Evolutionary conservation across 1,140 invertebrate genomes (phyloP).

Genomic region (Listronotus bonariensis): DNA sequence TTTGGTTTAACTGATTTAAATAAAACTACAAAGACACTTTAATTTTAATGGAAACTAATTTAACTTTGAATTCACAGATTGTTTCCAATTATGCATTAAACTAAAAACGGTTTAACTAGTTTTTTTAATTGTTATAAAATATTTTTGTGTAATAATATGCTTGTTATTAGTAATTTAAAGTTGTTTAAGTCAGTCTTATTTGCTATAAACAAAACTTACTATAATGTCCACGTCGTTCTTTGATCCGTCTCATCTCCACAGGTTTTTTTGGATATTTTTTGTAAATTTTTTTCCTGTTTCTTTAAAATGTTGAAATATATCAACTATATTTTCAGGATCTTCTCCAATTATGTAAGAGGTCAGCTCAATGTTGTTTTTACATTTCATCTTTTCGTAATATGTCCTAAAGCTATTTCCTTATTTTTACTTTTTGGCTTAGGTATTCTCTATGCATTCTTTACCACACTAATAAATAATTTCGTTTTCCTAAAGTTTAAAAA

Average conservation of each 20-base stretch:
- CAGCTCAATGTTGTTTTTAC: conserved; percentile 20
- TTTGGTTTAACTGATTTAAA: no score
- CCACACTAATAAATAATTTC: not conserved
- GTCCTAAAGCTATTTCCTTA: conserved; percentile 3
- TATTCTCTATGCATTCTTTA: conserved; percentile 10
- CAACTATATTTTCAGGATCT: conserved; percentile 23
- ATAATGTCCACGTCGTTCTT: not conserved
- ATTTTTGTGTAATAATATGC: no score
- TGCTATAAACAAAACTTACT: conserved; percentile 12
- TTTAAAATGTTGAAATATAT: conserved; percentile 25
- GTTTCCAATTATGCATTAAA: no score
- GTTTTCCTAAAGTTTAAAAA: no score
- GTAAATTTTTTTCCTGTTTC: conserved; percentile 8
- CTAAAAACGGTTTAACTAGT: no score
- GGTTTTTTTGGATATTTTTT: conserved; percentile 2
- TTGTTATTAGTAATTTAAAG: no score
- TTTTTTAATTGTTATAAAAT: no score
- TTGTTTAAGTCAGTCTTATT: no score
- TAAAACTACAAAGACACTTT: no score
- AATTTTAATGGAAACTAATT: no score
- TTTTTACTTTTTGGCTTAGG: conserved; percentile 7
- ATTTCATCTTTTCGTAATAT: not conserved
- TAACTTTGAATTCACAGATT: no score
- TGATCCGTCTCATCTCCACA: not conserved
- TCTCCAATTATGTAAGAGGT: conserved; percentile 27